phyloP scores from a whole-genome alignment of 1,140 invertebrate species.

The Galleria mellonella region DNA sequence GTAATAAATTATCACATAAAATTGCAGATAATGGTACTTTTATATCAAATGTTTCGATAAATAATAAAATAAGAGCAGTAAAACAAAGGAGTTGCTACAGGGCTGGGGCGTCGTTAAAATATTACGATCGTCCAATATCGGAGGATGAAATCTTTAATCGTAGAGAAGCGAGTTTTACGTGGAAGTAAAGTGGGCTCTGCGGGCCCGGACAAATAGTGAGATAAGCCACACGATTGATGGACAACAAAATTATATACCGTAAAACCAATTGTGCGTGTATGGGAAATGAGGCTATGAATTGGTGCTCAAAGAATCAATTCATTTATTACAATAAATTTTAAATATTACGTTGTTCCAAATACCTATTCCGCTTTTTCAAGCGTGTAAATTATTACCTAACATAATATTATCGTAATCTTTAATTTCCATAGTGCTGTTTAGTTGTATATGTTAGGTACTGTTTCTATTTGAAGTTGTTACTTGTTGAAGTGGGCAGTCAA shows the following conservation, averaged over 20 bases:
- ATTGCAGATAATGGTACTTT: slow-evolving; percentile 36
- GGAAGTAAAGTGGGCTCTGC: slow-evolving; percentile 25
- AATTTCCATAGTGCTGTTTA: too few species aligned
- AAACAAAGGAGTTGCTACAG: slow-evolving; percentile 47
- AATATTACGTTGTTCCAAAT: too few species aligned
- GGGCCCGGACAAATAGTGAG: slow-evolving; percentile 21
- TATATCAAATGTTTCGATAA: slow-evolving; percentile 57
- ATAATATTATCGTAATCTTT: too few species aligned
- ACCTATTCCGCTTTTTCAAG: too few species aligned
- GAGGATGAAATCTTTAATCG: slow-evolving; percentile 60
- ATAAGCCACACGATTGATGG: slow-evolving; percentile 29
- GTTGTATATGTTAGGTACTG: too few species aligned
- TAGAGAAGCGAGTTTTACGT: slow-evolving; percentile 39
- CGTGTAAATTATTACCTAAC: too few species aligned
- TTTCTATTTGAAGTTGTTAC: too few species aligned
- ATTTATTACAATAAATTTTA: too few species aligned
- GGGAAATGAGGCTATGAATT: too few species aligned
- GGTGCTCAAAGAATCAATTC: too few species aligned
- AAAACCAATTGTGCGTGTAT: slow-evolving; percentile 25
- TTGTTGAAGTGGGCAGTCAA: too few species aligned
- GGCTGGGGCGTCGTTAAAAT: slow-evolving; percentile 53
- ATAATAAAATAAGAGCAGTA: slow-evolving; percentile 57
- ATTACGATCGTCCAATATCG: slow-evolving; percentile 62
- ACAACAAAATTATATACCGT: slow-evolving; percentile 32
- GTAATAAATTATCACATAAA: slow-evolving; percentile 42